A percentile compares a stretch with the other conserved stretches of the same genome.
These are phyloP conservation scores for Maconellicoccus hirsutus DNA, from an alignment of 1,140 invertebrate genomes.

Conservation along the genomic window DNA sequence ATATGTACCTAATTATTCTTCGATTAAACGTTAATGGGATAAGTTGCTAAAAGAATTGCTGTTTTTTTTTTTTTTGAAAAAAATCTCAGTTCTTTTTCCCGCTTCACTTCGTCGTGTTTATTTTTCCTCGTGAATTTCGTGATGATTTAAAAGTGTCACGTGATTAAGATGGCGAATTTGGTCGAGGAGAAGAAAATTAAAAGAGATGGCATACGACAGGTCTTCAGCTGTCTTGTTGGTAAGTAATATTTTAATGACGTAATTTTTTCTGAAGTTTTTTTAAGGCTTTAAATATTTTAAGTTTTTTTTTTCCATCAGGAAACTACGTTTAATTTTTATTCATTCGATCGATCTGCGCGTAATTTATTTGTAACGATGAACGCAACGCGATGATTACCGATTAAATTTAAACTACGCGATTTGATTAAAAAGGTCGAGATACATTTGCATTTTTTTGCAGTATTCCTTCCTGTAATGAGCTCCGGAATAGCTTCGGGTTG, in stretches of 20 bases:
- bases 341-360: no score
- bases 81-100: no score
- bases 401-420: no score
- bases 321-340: no score
- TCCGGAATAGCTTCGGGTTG: neutral
- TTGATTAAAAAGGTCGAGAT: no score
- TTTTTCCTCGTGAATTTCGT: neutral
- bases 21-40: neutral
- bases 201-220: neutral
- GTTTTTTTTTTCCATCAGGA: no score
- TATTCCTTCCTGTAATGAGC: neutral
- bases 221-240: neutral
- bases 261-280: no score
- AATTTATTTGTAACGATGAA: no score
- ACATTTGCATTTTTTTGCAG: constrained; percentile 3
- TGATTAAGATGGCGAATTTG: neutral
- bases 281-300: no score
- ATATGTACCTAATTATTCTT: neutral
- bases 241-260: neutral
- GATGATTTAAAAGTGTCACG: neutral
- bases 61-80: no score
- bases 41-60: neutral
- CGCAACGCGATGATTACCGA: no score
- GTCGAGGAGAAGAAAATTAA: neutral
- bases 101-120: no score